These are phyloP conservation scores for Noctua janthina DNA, from an alignment of 2,888 invertebrate genomes.

Conservation along the genomic window DNA sequence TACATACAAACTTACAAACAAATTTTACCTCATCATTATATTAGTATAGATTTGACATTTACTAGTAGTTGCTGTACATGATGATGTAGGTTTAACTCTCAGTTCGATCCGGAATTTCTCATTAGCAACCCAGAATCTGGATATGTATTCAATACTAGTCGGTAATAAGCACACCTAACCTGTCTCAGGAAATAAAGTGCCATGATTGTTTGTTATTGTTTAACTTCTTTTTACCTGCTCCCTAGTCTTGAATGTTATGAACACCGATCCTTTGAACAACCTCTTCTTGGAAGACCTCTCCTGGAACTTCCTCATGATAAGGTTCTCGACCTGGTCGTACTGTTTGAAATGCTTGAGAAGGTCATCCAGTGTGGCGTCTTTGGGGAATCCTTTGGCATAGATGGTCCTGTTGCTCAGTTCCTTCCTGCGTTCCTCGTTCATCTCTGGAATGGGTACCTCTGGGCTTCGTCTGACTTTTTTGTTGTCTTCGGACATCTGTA, in stretches of 20 bases:
- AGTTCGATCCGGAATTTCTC: not conserved
- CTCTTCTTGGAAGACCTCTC: conserved; percentile 92
- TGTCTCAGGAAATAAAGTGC: not conserved
- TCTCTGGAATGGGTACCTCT: conserved; percentile 94
- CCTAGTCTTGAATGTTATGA: conserved; percentile 95
- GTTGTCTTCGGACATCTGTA: conserved; percentile 92
- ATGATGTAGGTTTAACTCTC: not conserved
- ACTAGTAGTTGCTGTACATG: not conserved
- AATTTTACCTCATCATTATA: too few relatives aligned
- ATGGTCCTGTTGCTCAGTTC: conserved; percentile 94
- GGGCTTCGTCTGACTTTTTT: conserved; percentile 94
- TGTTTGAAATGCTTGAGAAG: conserved; percentile 93
- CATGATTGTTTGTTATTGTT: not conserved
- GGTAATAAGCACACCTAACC: too few relatives aligned
- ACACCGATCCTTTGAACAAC: conserved; percentile 97
- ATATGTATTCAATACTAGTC: not conserved
- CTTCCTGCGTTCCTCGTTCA: conserved; percentile 95
- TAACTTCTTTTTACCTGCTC: conserved; percentile 90
- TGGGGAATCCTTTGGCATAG: conserved; percentile 97
- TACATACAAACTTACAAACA: too few relatives aligned
- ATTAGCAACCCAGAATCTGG: not conserved
- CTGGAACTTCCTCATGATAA: conserved; percentile 91
- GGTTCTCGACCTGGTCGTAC: conserved; percentile 92
- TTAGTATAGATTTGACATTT: not conserved
- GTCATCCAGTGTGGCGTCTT: conserved; percentile 92